These are phyloP conservation scores for Atta colombica DNA, from an alignment of 1,140 invertebrate genomes.

Conservation along the genomic window DNA sequence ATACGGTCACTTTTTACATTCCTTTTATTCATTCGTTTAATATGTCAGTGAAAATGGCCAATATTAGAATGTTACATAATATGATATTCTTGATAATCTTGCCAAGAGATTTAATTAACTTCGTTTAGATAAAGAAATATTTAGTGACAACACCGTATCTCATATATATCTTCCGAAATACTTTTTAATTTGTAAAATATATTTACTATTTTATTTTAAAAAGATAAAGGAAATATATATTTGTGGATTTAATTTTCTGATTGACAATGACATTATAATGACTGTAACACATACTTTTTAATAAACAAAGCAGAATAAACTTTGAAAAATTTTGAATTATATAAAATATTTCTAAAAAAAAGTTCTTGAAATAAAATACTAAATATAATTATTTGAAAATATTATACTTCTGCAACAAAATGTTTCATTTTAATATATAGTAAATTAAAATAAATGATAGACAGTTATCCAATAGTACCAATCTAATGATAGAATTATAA, in stretches of 20 bases:
- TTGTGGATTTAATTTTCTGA: background rate
- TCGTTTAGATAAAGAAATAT: background rate
- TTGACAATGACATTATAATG: background rate
- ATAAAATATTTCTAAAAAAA: background rate
- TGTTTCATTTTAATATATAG: background rate
- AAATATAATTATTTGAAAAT: background rate
- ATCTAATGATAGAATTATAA: background rate
- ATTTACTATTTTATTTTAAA: background rate
- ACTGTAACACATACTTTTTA: background rate
- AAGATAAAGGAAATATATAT: background rate
- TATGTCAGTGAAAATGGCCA: background rate
- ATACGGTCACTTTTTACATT: constrained; percentile 19
- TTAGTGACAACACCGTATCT: background rate
- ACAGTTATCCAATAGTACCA: background rate
- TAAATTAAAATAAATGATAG: background rate
- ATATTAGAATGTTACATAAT: background rate
- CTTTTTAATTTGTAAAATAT: background rate
- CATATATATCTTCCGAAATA: background rate
- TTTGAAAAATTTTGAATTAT: background rate
- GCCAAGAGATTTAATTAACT: constrained; percentile 31
- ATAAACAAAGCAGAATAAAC: background rate
- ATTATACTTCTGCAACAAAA: background rate
- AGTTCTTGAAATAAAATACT: background rate
- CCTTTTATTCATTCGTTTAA: constrained; percentile 35
- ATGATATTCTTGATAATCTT: constrained; percentile 13